Evolutionary conservation across 1,140 invertebrate species (phyloP), one percentile per base, ranked within the genome.

Genomic region (Monomorium pharaonis): DNA sequence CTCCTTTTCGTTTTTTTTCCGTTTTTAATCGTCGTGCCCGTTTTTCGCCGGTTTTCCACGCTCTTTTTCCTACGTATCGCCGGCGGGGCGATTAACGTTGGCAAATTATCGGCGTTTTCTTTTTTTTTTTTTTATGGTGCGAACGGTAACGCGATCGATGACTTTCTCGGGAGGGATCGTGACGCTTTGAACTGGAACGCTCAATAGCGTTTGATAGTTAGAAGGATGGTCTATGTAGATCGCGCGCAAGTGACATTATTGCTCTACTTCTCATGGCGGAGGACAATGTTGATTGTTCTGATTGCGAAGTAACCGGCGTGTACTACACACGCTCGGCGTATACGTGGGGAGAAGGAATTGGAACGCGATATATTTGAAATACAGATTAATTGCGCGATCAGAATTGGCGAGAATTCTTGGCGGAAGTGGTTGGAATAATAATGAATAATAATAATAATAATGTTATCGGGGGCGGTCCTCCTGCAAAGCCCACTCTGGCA

Each of bases 291-390:
- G 67, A 74, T 74, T 83, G 24, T 47, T 44, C 18, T 14, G 37
- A 83, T 83, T 83, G 78, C 37, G 3, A 74, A 83, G 18, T 56
- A n/a, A 27, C 14, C 62, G 44, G n/a, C n/a, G n/a, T n/a, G n/a
- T n/a, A n/a, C n/a, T n/a, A 21, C 21, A 18, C 3, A 67, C 5
- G 12, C 37, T 42, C 51, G 21, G 37, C n/a, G 54, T 42, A 24
- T 24, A 6, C 5, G 33, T 24, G 3, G 12, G n/a, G 5, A 6
- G 21, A 14, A 51, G 21, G 21, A 83, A 51, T 67, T 51, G 16
- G 18, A 60, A 5, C 37, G 12, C n/a, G 51, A 21, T 42, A 21
- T 42, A 58, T 51, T 80, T 54, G 24, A 58, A 83, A 70, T 56
- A 14, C 24, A 21, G 42, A 74, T 33, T 72, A 42, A 12, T 30